phyloP scores from a whole-genome alignment of 2,888 invertebrate genomes.

The Schrankia costaestrigalis region DNA sequence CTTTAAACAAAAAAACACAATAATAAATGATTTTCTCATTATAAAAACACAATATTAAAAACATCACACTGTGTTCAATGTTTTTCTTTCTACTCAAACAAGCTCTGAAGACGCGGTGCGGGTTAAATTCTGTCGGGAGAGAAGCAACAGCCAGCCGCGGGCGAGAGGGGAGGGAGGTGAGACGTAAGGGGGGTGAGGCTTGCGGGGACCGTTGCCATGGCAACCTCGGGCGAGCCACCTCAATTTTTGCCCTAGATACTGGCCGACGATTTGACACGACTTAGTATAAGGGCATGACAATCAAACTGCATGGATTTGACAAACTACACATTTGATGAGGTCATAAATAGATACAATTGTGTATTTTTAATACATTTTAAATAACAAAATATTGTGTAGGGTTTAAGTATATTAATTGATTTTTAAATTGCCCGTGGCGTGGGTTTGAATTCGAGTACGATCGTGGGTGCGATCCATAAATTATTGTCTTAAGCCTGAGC shows the following conservation, averaged over 20 bases:
- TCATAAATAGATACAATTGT: too few species aligned
- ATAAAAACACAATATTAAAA: neutral
- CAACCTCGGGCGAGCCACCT: constrained; percentile 49
- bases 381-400: too few species aligned
- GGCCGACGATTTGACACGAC: constrained; percentile 42
- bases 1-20: too few species aligned
- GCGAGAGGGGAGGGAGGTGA: constrained; percentile 16
- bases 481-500: too few species aligned
- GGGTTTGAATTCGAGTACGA: too few species aligned
- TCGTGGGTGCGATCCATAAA: too few species aligned
- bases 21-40: too few species aligned
- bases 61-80: neutral
- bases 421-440: too few species aligned
- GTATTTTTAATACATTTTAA: too few species aligned
- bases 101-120: constrained; percentile 6
- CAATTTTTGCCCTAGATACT: constrained; percentile 66
- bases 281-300: constrained; percentile 33
- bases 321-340: too few species aligned
- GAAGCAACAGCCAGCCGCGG: constrained; percentile 34
- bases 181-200: constrained; percentile 13
- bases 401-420: too few species aligned
- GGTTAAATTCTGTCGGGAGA: constrained; percentile 13
- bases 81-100: too few species aligned
- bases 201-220: constrained; percentile 44
- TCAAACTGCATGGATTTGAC: constrained; percentile 24